Conservation (phyloP, 2,113 vertebrate species). For the Psammodynastes pulverulentus region DNA sequence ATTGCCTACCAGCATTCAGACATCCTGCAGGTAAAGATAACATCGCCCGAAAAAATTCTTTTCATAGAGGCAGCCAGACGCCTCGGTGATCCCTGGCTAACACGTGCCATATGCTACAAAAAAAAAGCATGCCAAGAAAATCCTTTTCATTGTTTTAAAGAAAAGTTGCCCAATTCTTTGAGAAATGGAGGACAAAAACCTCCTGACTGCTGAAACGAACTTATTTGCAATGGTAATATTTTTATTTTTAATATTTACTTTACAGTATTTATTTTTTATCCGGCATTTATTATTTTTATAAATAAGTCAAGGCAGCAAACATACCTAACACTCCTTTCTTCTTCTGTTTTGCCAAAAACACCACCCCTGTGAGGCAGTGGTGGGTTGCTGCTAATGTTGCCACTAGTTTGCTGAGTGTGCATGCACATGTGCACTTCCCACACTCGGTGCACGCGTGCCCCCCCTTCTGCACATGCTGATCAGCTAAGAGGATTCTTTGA, state of each 20-base stretch:
- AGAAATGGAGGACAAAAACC: not conserved
- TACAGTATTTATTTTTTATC: not conserved
- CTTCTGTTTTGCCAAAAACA: not conserved
- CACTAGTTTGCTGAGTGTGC: no score
- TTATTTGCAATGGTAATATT: not conserved
- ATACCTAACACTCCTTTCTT: not conserved
- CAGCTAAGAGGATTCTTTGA: no score
- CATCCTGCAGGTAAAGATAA: no score
- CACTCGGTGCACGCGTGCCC: no score
- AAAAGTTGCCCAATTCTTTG: not conserved
- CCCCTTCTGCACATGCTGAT: no score
- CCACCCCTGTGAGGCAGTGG: not conserved
- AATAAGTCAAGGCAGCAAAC: not conserved
- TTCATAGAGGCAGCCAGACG: no score
- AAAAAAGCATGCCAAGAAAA: not conserved
- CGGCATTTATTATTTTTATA: not conserved
- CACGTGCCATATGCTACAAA: no score
- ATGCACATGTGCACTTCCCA: no score
- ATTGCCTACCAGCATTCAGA: no score
- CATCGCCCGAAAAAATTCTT: no score
- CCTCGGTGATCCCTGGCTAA: no score
- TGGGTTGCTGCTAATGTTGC: no score
- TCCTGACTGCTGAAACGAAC: not conserved
- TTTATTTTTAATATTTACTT: not conserved
- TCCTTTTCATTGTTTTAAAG: not conserved